Evolutionary conservation across 2,797 vertebrate species (phyloP), one percentile per base, ranked within the genome.

Genomic region (Fratercula arctica): DNA sequence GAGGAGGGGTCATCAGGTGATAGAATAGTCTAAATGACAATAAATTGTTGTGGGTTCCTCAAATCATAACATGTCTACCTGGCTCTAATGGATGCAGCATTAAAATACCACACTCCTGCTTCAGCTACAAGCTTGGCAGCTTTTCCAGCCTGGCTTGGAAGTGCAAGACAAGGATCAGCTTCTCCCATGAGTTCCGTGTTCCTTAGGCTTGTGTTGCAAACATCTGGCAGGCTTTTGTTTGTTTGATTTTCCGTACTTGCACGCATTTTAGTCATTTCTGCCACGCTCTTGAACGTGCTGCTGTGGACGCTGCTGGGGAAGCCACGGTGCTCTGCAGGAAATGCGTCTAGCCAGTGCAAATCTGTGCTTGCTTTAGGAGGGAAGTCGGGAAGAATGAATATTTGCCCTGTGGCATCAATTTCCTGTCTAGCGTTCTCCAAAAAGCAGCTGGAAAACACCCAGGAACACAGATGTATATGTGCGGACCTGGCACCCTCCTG

Each of bases 361-460:
- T 97, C 97, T 96, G 97, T 57, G 96, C 97, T 97, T 96, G 97
- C 97, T 97, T 96, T 87, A 93, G 95, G 96, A 97, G 87, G 96
- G 63, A 90, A 84, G 96, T 95, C 53, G 59, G 94, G 95, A 94
- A 97, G 97, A 95, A 97, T 91, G 97, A 98, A 89, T 97, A 94
- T 97, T 97, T 98, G 97, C 97, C 98, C 98, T 46, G 94, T 97
- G 98, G 98, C 97, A 98, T 87, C 97, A 92, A 98, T 98, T 98
- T 99, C 98, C 98, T 99, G 98, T 95, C 95, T 95, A 94, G 96
- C 96, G 67, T 96, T 97, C 96, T 97, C 97, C 94, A 97, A 97
- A 94, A 97, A 33, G 93, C 95, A 97, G 96, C 97, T 98, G 98
- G 94, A 96, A 97, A 95, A 97, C 93, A 95, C 97, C 96, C 96